Evolutionary conservation across 2,797 vertebrate genomes (phyloP).

Genomic region (Cephalopachus bancanus): DNA sequence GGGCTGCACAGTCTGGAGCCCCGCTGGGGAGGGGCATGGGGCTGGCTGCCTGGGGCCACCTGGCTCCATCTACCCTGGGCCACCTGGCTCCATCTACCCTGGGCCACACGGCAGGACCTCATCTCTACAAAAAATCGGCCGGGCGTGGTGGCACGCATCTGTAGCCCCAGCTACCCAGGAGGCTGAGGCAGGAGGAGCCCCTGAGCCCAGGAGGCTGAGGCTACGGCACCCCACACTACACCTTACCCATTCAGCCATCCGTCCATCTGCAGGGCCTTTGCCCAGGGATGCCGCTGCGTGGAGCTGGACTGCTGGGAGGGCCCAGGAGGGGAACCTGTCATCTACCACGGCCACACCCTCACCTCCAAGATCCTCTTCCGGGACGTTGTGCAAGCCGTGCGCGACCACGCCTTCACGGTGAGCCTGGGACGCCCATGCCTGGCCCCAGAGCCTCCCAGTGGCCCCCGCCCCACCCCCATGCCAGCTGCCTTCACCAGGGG

Average conservation of each 20-base stretch:
- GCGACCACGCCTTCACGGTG: constrained; percentile 95
- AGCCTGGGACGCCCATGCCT: not conserved
- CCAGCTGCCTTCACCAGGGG: not conserved
- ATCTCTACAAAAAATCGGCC: too few species aligned
- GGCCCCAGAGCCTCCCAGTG: not conserved
- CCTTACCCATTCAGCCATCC: fast-evolving
- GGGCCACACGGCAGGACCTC: too few species aligned
- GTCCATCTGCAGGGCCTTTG: constrained; percentile 91
- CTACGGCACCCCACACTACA: not conserved
- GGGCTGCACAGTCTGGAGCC: not conserved
- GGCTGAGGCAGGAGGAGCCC: too few species aligned
- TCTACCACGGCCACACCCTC: constrained; percentile 97
- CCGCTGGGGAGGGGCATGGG: not conserved
- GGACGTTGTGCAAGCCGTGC: constrained; percentile 96
- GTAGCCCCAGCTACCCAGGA: too few species aligned
- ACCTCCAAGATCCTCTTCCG: constrained; percentile 98
- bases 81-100: not conserved
- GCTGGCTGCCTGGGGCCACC: not conserved
- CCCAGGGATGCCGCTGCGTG: constrained; percentile 97
- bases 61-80: not conserved
- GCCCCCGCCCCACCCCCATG: not conserved
- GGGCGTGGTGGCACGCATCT: too few species aligned
- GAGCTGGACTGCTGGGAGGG: constrained; percentile 99
- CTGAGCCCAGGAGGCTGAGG: too few species aligned
- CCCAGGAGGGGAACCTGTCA: constrained; percentile 94